Percentiles rank a stretch among this genome's conserved stretches.
Conservation (phyloP, 2,888 invertebrate species). For the Diarsia rubi region DNA sequence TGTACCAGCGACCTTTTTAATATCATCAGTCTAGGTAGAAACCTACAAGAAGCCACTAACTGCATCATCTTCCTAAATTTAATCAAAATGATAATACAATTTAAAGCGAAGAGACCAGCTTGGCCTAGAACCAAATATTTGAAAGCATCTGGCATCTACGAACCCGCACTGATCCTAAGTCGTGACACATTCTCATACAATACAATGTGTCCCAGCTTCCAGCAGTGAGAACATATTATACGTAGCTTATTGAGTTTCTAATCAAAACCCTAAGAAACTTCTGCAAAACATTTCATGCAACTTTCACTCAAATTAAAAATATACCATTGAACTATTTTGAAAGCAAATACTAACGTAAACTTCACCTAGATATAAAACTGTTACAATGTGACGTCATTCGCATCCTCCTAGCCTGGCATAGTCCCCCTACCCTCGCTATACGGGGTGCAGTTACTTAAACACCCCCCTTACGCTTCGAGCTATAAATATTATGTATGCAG, state of each 20-base stretch:
- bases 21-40: background rate
- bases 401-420: slow-evolving; percentile 10
- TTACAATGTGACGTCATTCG: slow-evolving; percentile 14
- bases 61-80: background rate
- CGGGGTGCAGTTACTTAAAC: slow-evolving; percentile 36
- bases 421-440: slow-evolving; percentile 11
- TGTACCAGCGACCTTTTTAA: background rate
- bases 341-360: background rate
- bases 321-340: background rate
- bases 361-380: slow-evolving; percentile 25
- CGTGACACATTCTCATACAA: background rate
- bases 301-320: background rate
- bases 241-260: background rate
- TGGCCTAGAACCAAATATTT: background rate
- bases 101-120: background rate
- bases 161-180: background rate
- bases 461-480: slow-evolving; percentile 28
- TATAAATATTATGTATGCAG: slow-evolving; percentile 47
- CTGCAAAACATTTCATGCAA: background rate
- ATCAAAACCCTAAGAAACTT: background rate
- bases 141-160: background rate
- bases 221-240: background rate
- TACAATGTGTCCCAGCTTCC: background rate
- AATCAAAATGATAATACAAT: background rate
- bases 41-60: background rate